Evolutionary conservation across 2,113 vertebrate genomes (phyloP).

Genomic region (Crocuta crocuta): DNA sequence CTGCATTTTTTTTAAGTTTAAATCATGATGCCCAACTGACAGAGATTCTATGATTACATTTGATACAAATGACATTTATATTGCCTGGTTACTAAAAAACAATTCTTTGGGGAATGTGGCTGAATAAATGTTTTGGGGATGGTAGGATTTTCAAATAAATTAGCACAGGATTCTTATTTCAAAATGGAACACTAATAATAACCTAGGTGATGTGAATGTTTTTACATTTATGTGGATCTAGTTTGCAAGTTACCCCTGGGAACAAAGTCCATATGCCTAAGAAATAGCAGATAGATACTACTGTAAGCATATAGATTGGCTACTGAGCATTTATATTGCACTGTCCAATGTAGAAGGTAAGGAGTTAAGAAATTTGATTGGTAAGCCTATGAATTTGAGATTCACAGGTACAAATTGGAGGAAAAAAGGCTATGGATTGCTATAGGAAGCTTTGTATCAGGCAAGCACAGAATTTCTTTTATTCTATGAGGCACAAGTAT

Average conservation of each 20-base stretch:
- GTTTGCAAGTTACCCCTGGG: background rate
- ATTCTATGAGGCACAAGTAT: background rate
- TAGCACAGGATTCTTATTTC: slow-evolving; percentile 58
- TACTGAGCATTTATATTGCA: slow-evolving; percentile 19
- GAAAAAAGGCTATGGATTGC: background rate
- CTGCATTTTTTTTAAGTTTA: slow-evolving; percentile 60
- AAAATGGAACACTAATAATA: slow-evolving; percentile 51
- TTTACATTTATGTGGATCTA: slow-evolving; percentile 43
- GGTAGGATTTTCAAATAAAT: slow-evolving; percentile 57
- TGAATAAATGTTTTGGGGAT: slow-evolving; percentile 50
- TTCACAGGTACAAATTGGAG: background rate
- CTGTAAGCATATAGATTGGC: background rate
- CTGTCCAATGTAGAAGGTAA: background rate
- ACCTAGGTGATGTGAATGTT: background rate
- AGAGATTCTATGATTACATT: slow-evolving; percentile 56
- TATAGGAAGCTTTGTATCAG: background rate
- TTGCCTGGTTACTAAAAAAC: slow-evolving; percentile 43
- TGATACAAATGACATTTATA: slow-evolving; percentile 51
- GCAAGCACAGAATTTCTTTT: background rate
- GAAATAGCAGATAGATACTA: slow-evolving; percentile 38
- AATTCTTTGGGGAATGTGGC: background rate
- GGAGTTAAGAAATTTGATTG: slow-evolving; percentile 46
- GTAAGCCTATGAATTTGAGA: slow-evolving; percentile 4
- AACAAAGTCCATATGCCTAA: background rate
- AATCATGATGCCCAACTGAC: slow-evolving; percentile 18